Evolutionary conservation across 2,888 invertebrate genomes (phyloP), one percentile per base, ranked within the genome.

Genomic region (Drosophila percnosoma): DNA sequence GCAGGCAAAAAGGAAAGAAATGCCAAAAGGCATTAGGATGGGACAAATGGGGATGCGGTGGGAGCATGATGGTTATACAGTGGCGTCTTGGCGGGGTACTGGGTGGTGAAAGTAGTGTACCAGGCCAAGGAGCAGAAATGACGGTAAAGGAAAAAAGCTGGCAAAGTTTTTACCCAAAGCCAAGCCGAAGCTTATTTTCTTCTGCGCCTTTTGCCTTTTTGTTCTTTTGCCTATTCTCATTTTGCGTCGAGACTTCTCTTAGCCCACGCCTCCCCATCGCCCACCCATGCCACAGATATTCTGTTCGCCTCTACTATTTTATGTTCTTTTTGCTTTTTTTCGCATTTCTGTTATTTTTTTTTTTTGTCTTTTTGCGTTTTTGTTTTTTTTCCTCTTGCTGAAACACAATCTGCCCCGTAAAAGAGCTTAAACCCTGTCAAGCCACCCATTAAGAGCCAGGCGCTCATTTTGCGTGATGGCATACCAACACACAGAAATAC

Each of bases 391-490:
- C n/a, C 65, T 80, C 60, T 66, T 72, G 73, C 68, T 82, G 87
- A 83, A 86, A 90, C 87, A 88, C 90, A 87, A 87, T 90, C 87
- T 90, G 87, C 80, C 78, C 89, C 87, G 84, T 90, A 87, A 88
- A 88, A 89, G 90, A 88, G 90, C 90, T 90, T 88, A 85, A 90
- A 85, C 87, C 83, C 85, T 87, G 90, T 87, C 90, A 90, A 81
- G 90, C 90, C 90, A 90, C 85, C 91, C 90, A 91, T 89, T 90
- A 87, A 82, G 87, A 75, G 78, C 75, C 82, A 77, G 78, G 76
- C 89, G 82, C 80, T 83, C 88, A 86, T 89, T 90, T 81, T 84
- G 82, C 82, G 82, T 87, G 89, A 77, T 87, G 82, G 85, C 85
- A 88, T 87, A 85, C 90, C 81, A 73, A 65, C 81, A 78, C 80